These are phyloP conservation scores for Fregata magnificens DNA, from an alignment of 2,113 vertebrate species.

Conservation along the genomic window DNA sequence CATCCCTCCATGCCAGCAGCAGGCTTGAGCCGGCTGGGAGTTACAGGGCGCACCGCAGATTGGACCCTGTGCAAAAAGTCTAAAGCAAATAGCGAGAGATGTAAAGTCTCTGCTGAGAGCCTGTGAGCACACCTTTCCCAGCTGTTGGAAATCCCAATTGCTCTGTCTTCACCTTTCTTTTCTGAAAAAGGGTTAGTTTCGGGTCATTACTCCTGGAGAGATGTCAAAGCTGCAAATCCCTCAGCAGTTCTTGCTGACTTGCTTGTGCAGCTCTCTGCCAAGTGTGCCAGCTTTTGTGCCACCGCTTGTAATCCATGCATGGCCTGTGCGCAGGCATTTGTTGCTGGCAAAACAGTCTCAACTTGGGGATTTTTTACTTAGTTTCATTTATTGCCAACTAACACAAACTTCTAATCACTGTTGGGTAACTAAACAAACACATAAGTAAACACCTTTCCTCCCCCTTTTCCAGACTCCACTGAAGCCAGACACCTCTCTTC, in stretches of 20 bases:
- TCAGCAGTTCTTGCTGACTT: not conserved
- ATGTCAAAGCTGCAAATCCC: not conserved
- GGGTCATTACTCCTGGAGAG: not conserved
- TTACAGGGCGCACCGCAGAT: fast-evolving
- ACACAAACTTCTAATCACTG: not conserved
- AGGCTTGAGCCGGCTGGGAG: not conserved
- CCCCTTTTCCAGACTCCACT: not conserved
- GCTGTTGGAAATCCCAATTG: not conserved
- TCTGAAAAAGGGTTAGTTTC: not conserved
- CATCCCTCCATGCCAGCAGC: not conserved
- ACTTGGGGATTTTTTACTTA: not conserved
- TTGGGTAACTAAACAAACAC: not conserved
- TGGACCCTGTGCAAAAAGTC: not conserved
- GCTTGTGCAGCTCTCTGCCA: not conserved
- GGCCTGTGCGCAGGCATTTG: not conserved
- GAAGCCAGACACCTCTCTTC: not conserved
- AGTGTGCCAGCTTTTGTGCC: not conserved
- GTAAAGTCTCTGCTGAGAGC: not conserved
- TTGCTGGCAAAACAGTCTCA: not conserved
- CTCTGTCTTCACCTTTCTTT: not conserved
- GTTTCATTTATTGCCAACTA: not conserved
- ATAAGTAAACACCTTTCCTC: not conserved
- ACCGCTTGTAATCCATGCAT: not conserved
- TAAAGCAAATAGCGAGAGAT: not conserved
- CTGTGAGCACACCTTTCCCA: not conserved